These are phyloP conservation scores for Aproaerema taeniolella DNA, from an alignment of 2,888 invertebrate species.

Conservation along the genomic window DNA sequence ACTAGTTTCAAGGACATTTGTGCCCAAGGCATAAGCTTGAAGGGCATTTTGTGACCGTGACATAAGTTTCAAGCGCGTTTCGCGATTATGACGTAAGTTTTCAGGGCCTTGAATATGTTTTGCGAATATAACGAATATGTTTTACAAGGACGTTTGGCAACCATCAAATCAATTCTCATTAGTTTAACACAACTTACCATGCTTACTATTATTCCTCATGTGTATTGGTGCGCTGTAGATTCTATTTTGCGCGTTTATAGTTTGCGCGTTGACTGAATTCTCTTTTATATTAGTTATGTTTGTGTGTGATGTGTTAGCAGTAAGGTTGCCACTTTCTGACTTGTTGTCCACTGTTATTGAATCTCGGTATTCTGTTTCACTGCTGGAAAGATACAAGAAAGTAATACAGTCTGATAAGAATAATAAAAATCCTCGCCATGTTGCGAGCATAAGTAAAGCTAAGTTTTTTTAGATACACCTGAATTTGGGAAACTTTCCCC, in stretches of 20 bases:
- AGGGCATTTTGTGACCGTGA: too few relatives aligned
- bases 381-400: conserved; percentile 35
- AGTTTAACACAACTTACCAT: conserved; percentile 42
- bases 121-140: background rate
- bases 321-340: conserved; percentile 62
- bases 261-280: conserved; percentile 42
- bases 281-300: conserved; percentile 58
- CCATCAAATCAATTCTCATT: too few relatives aligned
- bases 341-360: conserved; percentile 65
- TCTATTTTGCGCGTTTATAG: conserved; percentile 50
- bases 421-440: too few relatives aligned
- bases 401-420: too few relatives aligned
- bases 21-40: too few relatives aligned
- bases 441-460: too few relatives aligned
- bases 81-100: too few relatives aligned
- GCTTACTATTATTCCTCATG: conserved; percentile 63
- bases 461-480: too few relatives aligned
- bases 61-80: too few relatives aligned
- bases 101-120: too few relatives aligned
- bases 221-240: conserved; percentile 70
- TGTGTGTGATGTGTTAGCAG: conserved; percentile 59
- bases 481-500: too few relatives aligned
- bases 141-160: background rate
- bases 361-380: conserved; percentile 58
- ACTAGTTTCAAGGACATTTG: too few relatives aligned